Conservation (phyloP, 2,888 invertebrate species). For the Tineola bisselliella region DNA sequence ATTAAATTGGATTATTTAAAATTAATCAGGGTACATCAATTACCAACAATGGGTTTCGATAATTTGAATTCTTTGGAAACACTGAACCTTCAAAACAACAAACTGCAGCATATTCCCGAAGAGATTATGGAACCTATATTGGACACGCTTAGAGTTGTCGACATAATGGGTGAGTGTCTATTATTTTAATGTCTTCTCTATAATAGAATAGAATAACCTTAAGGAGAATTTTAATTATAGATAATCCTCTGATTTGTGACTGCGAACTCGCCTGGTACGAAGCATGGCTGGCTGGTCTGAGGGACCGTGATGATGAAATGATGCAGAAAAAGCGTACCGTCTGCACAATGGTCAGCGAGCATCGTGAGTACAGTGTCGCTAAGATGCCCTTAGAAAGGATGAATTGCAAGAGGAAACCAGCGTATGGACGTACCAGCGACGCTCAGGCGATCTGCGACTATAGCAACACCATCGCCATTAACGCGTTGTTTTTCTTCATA, state of each 20-base stretch:
- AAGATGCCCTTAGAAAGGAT: slow-evolving; percentile 84
- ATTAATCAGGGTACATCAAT: slow-evolving; percentile 75
- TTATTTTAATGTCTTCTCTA: background rate
- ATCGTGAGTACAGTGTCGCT: slow-evolving; percentile 84
- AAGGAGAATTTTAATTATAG: slow-evolving; percentile 48
- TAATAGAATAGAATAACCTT: background rate
- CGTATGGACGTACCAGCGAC: slow-evolving; percentile 43
- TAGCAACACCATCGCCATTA: slow-evolving; percentile 24
- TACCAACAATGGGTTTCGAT: slow-evolving; percentile 87
- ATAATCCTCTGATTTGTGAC: slow-evolving; percentile 88
- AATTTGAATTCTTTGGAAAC: slow-evolving; percentile 91
- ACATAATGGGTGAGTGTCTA: slow-evolving; percentile 79
- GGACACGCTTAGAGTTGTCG: slow-evolving; percentile 86
- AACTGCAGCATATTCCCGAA: slow-evolving; percentile 81
- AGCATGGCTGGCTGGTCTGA: slow-evolving; percentile 79
- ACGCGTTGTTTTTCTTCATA: slow-evolving; percentile 24
- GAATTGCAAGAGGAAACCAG: slow-evolving; percentile 80
- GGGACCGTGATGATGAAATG: slow-evolving; percentile 86
- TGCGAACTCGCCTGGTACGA: slow-evolving; percentile 91
- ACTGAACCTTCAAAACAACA: slow-evolving; percentile 88
- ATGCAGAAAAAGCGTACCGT: slow-evolving; percentile 87
- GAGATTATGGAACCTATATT: slow-evolving; percentile 90
- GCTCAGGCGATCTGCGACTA: slow-evolving; percentile 21
- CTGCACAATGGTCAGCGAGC: slow-evolving; percentile 82
- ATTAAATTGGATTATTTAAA: background rate